These are phyloP conservation scores for Benitochromis conjunctus DNA, from an alignment of 2,113 vertebrate genomes.

Conservation along the genomic window DNA sequence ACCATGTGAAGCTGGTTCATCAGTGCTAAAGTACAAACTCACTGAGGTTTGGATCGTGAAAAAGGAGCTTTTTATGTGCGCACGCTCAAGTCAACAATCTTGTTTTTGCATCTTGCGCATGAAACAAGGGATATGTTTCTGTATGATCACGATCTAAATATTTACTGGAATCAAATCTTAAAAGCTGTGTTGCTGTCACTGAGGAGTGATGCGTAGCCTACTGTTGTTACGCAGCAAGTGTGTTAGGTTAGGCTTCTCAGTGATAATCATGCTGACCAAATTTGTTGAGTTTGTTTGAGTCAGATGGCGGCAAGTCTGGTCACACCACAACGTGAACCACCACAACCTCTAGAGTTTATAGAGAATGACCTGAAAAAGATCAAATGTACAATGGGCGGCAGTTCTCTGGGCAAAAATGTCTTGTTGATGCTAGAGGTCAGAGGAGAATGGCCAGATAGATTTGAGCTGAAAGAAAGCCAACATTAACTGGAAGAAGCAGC, in stretches of 20 bases:
- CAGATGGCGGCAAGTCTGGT: not conserved
- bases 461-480: not conserved
- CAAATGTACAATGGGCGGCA: not conserved
- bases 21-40: not conserved
- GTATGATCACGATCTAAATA: not conserved
- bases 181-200: not conserved
- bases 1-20: not conserved
- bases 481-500: not conserved
- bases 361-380: not conserved
- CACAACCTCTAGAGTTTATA: not conserved
- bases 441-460: fast-evolving
- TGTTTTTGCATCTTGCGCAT: not conserved
- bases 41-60: not conserved
- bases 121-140: not conserved
- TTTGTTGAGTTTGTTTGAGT: not conserved
- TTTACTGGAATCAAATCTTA: not conserved
- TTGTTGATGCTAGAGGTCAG: not conserved
- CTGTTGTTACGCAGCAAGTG: not conserved
- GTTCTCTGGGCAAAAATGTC: not conserved
- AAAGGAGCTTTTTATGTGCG: not conserved
- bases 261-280: not conserved
- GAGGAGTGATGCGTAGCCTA: not conserved
- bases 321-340: not conserved
- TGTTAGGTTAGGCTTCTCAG: not conserved
- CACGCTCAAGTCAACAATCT: not conserved